These are phyloP conservation scores for Eumerus sabulonum DNA, from an alignment of 2,888 invertebrate genomes.

Conservation along the genomic window DNA sequence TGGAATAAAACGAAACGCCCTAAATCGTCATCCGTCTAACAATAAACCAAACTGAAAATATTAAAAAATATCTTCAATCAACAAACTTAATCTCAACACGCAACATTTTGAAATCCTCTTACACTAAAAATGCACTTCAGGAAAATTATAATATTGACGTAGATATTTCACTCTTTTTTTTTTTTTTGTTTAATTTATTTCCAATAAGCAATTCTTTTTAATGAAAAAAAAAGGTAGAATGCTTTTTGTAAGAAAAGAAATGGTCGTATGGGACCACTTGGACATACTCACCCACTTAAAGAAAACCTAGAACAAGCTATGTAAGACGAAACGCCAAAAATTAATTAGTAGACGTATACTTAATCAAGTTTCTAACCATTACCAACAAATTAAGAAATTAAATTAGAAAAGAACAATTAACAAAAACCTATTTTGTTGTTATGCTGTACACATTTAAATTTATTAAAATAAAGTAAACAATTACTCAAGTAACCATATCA, in stretches of 20 bases:
- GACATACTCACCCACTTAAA: constrained; percentile 52
- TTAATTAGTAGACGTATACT: constrained; percentile 6
- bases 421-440: constrained; percentile 7
- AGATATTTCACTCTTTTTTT: neutral
- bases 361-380: no score
- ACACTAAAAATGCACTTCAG: no score
- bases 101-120: constrained; percentile 46
- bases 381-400: no score
- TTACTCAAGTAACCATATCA: neutral
- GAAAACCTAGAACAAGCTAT: neutral
- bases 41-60: constrained; percentile 45
- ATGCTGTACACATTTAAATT: constrained; percentile 5
- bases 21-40: constrained; percentile 62
- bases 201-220: constrained; percentile 10
- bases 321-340: constrained; percentile 73
- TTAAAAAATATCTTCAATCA: constrained; percentile 75
- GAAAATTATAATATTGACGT: no score
- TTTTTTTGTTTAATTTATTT: no score
- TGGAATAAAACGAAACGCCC: constrained; percentile 51
- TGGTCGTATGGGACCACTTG: constrained; percentile 61
- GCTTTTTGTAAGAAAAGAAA: constrained; percentile 32
- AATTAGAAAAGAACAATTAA: neutral
- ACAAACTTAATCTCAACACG: constrained; percentile 70
- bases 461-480: constrained; percentile 6
- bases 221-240: constrained; percentile 8